A percentile compares a stretch with the other conserved stretches of the same genome.
These are phyloP conservation scores for Ruditapes philippinarum DNA, from an alignment of 1,140 invertebrate species.

Conservation along the genomic window DNA sequence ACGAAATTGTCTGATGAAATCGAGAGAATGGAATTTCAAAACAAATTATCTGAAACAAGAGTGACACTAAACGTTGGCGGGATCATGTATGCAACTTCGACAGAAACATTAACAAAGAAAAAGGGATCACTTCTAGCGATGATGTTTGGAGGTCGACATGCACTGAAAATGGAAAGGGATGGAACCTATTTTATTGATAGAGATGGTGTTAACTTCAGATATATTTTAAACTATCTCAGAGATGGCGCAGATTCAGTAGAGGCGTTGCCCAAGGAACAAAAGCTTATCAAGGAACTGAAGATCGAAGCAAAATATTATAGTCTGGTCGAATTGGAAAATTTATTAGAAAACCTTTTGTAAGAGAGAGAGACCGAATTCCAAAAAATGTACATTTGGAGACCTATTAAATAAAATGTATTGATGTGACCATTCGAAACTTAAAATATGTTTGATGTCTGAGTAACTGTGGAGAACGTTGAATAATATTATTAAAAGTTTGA, in stretches of 20 bases:
- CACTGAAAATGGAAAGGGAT: slow-evolving; percentile 58
- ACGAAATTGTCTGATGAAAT: slow-evolving; percentile 65
- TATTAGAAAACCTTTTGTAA: slow-evolving; percentile 21
- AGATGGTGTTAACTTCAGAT: slow-evolving; percentile 78
- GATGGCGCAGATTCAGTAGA: slow-evolving; percentile 61
- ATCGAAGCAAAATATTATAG: slow-evolving; percentile 69
- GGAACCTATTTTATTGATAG: slow-evolving; percentile 75
- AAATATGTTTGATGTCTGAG: no score
- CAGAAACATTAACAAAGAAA: slow-evolving; percentile 75
- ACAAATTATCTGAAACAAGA: slow-evolving; percentile 63
- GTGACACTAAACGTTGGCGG: slow-evolving; percentile 79
- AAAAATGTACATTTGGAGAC: no score
- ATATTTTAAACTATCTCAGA: slow-evolving; percentile 75
- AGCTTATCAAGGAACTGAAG: slow-evolving; percentile 59
- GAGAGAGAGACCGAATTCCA: no score
- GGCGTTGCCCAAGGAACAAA: slow-evolving; percentile 42
- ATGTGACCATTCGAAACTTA: no score
- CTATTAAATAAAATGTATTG: no score
- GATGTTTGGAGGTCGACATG: slow-evolving; percentile 80
- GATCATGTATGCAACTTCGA: slow-evolving; percentile 73
- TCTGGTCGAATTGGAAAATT: slow-evolving; percentile 43
- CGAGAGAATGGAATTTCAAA: slow-evolving; percentile 59
- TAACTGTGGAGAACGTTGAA: no score
- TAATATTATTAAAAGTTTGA: no score
- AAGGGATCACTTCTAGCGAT: slow-evolving; percentile 73